A percentile compares a stretch with the other conserved stretches of the same genome.
These are phyloP conservation scores for Flexamia atlantica DNA, from an alignment of 2,888 invertebrate genomes.

Conservation along the genomic window DNA sequence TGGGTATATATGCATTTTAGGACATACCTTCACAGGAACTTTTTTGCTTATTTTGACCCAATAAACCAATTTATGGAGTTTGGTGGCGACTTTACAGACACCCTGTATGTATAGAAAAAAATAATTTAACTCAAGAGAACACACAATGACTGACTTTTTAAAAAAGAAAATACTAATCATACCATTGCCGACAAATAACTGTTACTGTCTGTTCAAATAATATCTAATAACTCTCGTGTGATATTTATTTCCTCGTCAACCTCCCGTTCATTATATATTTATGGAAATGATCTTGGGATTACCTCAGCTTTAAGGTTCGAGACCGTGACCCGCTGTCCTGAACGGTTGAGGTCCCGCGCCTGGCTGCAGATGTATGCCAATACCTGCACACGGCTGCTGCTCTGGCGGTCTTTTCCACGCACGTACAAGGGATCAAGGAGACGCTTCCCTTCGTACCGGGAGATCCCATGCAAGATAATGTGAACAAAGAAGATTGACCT, in stretches of 20 bases:
- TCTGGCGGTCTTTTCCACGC: slow-evolving; percentile 10
- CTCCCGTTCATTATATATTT: neutral
- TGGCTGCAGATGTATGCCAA: slow-evolving; percentile 2
- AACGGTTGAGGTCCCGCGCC: neutral
- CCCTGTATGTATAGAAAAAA: no score
- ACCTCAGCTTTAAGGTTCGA: neutral
- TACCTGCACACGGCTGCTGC: neutral
- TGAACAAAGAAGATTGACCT: neutral
- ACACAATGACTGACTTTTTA: no score
- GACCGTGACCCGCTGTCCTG: neutral
- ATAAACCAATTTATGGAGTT: no score
- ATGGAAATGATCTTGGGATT: neutral
- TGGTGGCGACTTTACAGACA: no score
- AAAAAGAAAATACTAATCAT: no score
- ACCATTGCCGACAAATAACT: no score
- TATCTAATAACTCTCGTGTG: neutral
- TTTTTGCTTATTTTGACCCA: no score
- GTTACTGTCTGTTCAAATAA: neutral
- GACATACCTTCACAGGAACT: no score
- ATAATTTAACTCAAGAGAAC: no score
- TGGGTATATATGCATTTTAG: no score
- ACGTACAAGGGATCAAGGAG: slow-evolving; percentile 5
- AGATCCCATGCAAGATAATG: neutral
- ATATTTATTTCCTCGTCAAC: neutral
- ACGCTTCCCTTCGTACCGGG: neutral